Conservation (phyloP, 2,797 vertebrate species). For the Cetoscarus ocellatus region DNA sequence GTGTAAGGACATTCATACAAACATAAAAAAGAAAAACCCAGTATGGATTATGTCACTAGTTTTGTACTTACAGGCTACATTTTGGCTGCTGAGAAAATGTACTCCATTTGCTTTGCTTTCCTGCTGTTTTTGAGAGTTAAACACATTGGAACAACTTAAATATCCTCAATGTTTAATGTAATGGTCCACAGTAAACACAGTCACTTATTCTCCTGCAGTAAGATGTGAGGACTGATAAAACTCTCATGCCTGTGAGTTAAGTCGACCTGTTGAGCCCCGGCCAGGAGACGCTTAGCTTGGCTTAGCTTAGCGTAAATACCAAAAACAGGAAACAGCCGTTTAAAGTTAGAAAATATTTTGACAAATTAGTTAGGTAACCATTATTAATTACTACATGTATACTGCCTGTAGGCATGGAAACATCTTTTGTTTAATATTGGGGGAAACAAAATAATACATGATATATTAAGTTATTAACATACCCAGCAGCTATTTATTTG, state of each 20-base stretch:
- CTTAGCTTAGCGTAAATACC: not conserved
- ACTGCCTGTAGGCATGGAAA: not conserved
- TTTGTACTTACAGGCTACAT: too few species aligned
- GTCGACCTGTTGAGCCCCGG: not conserved
- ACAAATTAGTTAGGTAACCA: not conserved
- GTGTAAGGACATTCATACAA: not conserved
- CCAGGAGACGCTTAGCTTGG: not conserved
- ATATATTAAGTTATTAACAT: too few species aligned
- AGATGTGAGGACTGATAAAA: not conserved
- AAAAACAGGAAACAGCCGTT: not conserved
- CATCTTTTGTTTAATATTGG: not conserved
- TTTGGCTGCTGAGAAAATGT: too few species aligned
- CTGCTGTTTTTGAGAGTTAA: not conserved
- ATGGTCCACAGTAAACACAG: not conserved
- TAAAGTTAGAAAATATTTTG: not conserved
- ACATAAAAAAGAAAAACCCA: not conserved
- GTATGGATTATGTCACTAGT: not conserved
- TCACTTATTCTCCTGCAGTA: not conserved
- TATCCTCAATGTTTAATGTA: not conserved
- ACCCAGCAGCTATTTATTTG: too few species aligned
- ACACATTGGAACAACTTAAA: not conserved
- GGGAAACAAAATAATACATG: too few species aligned
- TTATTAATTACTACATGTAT: not conserved
- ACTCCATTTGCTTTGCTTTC: too few species aligned
- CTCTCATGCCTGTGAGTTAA: not conserved